These are phyloP conservation scores for Globodera ellingtonae DNA, from an alignment of 1,140 invertebrate genomes.

Conservation along the genomic window DNA sequence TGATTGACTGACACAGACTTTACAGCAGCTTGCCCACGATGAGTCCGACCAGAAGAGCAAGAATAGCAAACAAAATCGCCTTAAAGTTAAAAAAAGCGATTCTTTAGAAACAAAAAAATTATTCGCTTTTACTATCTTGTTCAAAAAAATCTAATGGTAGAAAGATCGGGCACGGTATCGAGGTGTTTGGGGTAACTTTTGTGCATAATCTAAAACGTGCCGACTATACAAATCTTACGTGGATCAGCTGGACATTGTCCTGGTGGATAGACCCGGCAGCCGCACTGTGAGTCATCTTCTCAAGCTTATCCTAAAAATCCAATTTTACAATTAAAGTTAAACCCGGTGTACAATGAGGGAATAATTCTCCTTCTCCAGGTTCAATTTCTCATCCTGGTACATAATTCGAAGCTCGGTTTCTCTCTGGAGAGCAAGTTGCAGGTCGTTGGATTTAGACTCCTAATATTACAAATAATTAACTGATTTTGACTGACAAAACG, in stretches of 20 bases:
- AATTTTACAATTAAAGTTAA: not conserved
- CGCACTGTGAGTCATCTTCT: constrained; percentile 32
- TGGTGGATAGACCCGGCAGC: constrained; percentile 3
- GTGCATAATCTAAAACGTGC: no score
- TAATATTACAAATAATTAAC: not conserved
- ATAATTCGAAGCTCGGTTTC: constrained; percentile 44
- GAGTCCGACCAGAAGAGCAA: constrained; percentile 43
- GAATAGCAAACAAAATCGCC: constrained; percentile 36
- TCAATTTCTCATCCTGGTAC: constrained; percentile 43
- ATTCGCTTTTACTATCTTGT: not conserved
- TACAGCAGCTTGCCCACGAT: constrained; percentile 47
- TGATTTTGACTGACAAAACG: not conserved
- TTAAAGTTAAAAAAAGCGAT: constrained; percentile 13
- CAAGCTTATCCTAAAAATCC: constrained; percentile 22
- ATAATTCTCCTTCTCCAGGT: constrained; percentile 37
- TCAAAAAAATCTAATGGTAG: not conserved
- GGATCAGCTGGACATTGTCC: constrained; percentile 28
- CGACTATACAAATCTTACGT: not conserved
- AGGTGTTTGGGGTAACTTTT: no score
- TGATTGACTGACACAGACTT: constrained; percentile 17
- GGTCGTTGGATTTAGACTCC: not conserved
- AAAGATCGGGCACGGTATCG: no score
- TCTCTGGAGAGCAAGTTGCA: constrained; percentile 26
- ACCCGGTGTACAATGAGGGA: constrained; percentile 26
- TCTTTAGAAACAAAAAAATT: no score